Percentiles rank a stretch among this genome's conserved stretches.
phyloP scores from a whole-genome alignment of 2,797 vertebrate genomes.

The Pteronotus mesoamericanus region DNA sequence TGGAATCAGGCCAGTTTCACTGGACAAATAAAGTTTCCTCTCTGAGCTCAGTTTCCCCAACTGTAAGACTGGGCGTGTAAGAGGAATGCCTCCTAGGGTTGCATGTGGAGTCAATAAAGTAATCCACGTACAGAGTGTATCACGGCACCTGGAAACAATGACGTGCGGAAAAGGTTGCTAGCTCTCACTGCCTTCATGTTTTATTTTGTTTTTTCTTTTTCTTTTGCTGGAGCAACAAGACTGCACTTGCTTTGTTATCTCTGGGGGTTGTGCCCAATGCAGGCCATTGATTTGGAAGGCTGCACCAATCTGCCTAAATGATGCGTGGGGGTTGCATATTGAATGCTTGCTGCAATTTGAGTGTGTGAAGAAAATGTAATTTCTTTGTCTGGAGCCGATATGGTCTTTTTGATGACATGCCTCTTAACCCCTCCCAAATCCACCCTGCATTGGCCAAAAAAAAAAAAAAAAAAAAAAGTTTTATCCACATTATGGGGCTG shows the following conservation, averaged over 20 bases:
- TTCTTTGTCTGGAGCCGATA: not conserved
- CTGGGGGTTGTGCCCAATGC: not conserved
- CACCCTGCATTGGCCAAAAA: not conserved
- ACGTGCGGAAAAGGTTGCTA: not conserved
- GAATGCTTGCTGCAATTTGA: not conserved
- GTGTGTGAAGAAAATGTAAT: not conserved
- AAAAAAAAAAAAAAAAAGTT: not conserved
- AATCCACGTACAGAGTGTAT: not conserved
- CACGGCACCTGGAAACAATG: not conserved
- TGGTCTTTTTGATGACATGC: not conserved
- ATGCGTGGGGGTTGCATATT: not conserved
- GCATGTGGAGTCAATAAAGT: not conserved
- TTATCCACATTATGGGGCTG: not conserved
- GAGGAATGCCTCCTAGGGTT: not conserved
- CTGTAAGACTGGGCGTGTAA: not conserved
- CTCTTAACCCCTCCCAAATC: not conserved
- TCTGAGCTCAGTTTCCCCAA: not conserved
- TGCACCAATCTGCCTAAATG: not conserved
- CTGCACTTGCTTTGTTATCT: not conserved
- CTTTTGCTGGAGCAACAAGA: not conserved
- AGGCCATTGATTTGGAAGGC: not conserved
- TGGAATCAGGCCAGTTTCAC: not conserved
- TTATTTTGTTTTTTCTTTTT: not conserved
- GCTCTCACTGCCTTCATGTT: not conserved
- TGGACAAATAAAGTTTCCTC: not conserved